These are phyloP conservation scores for Kradibia gibbosae DNA, from an alignment of 1,140 invertebrate genomes.

Conservation along the genomic window DNA sequence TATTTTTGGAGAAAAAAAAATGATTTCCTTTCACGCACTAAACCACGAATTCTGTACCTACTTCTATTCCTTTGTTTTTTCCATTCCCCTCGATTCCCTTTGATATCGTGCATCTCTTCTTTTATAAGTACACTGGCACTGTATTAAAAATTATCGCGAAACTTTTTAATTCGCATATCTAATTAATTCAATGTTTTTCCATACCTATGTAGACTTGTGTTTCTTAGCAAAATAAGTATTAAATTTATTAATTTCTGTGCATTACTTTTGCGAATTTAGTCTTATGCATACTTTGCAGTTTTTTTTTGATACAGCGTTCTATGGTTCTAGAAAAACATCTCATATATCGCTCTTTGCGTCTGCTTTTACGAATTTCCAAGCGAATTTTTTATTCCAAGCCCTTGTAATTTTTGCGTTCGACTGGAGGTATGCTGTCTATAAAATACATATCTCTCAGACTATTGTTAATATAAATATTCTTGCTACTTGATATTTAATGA, in stretches of 20 bases:
- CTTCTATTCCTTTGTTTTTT: not conserved
- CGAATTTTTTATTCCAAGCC: not conserved
- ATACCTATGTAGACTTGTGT: too few species aligned
- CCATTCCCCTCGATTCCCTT: too few species aligned
- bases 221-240: too few species aligned
- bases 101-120: too few species aligned
- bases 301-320: not conserved
- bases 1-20: slow-evolving; percentile 3
- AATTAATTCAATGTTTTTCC: too few species aligned
- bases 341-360: not conserved
- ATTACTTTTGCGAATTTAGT: not conserved
- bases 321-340: not conserved
- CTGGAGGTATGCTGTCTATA: not conserved
- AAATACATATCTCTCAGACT: too few species aligned
- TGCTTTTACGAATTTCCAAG: not conserved
- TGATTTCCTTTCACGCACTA: not conserved
- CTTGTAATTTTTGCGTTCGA: not conserved
- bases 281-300: not conserved
- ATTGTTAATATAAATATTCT: too few species aligned
- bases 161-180: too few species aligned
- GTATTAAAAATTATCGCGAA: too few species aligned
- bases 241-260: too few species aligned
- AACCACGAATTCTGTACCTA: not conserved
- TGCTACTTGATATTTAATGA: not conserved
- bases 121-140: too few species aligned